phyloP scores from a whole-genome alignment of 1,140 invertebrate species.

The Gonatopus flavifemur region DNA sequence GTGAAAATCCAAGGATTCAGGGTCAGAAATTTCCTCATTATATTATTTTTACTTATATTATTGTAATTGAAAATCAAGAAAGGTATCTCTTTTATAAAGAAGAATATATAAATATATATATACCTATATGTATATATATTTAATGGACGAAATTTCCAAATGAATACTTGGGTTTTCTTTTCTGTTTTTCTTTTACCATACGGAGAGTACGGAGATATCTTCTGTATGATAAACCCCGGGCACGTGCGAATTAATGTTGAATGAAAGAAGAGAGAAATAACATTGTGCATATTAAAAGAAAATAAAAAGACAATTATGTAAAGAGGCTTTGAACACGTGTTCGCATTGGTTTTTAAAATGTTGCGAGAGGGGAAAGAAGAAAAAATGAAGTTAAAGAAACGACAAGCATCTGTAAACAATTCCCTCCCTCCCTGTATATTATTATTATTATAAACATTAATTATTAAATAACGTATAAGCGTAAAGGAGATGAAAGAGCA shows the following conservation, averaged over 20 bases:
- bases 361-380: constrained; percentile 22
- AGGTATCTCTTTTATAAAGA: no score
- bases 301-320: constrained; percentile 9
- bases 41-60: no score
- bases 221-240: not conserved
- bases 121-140: no score
- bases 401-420: constrained; percentile 29
- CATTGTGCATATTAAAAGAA: not conserved
- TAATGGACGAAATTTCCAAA: no score
- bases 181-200: no score
- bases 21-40: no score
- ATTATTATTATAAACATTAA: constrained; percentile 54
- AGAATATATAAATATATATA: no score
- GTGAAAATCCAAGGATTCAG: no score
- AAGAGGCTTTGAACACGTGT: constrained; percentile 20
- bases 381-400: constrained; percentile 24
- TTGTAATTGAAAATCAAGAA: no score
- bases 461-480: constrained; percentile 56
- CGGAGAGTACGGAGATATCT: no score
- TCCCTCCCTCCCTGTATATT: constrained; percentile 44
- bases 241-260: not conserved
- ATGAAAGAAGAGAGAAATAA: not conserved
- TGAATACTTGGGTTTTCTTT: no score
- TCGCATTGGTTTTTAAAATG: no score
- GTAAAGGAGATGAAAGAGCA: constrained; percentile 43